Conservation (phyloP, 2,888 invertebrate genomes). For the Parthenolecanium corni region DNA sequence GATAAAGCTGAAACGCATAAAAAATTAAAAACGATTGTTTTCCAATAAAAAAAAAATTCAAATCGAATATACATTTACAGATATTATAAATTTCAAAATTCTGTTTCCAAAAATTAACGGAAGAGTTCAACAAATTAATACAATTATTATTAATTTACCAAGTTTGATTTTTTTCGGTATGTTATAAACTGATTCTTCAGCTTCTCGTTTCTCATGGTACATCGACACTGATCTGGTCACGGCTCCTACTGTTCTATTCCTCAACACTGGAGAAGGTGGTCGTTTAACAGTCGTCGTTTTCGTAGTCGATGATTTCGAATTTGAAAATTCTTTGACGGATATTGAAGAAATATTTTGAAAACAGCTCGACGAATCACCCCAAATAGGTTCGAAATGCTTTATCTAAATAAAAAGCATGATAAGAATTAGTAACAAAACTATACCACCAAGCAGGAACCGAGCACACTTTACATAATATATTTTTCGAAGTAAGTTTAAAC, state of each 20-base stretch:
- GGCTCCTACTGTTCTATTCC: slow-evolving; percentile 50
- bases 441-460: not conserved
- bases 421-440: not conserved
- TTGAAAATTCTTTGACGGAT: slow-evolving; percentile 10
- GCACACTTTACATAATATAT: not conserved
- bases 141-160: not conserved
- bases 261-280: slow-evolving; percentile 36
- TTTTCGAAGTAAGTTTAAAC: too few relatives aligned
- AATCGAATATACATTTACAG: too few relatives aligned
- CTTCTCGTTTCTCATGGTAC: slow-evolving; percentile 39
- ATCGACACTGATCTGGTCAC: slow-evolving; percentile 52
- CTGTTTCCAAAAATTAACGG: too few relatives aligned
- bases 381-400: slow-evolving; percentile 91
- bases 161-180: slow-evolving; percentile 21
- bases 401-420: slow-evolving; percentile 40
- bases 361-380: slow-evolving; percentile 58
- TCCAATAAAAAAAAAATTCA: too few relatives aligned
- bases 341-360: not conserved
- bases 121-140: too few relatives aligned
- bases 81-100: too few relatives aligned
- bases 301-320: not conserved
- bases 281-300: slow-evolving; percentile 38
- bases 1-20: too few relatives aligned
- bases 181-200: slow-evolving; percentile 27
- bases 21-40: too few relatives aligned